Base-by-base conservation (phyloP, 2,888 invertebrate species). In the Omphaloscelis lunosa region DNA sequence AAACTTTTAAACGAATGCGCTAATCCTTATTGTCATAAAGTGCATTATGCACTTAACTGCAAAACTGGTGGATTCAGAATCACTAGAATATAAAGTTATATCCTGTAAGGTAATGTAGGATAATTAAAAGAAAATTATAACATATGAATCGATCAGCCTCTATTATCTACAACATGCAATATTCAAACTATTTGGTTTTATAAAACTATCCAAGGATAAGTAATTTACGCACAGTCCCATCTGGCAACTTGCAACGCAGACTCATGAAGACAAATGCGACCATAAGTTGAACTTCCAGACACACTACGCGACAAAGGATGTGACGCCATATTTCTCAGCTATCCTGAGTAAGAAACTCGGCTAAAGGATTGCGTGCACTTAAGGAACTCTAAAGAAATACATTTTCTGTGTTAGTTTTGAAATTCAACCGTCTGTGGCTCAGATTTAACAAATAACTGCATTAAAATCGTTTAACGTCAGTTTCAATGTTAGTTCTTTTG, bases 231-330 rank as follows among this genome's bases (percentile, higher is more conserved):
- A 34, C 34, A 45, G 41, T 63, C n/a, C n/a, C 62, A n/a, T 20
- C 39, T 73, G 62, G 34, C 1, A 53, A 17, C 41, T 56, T 29
- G 39, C 56, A 48, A 6, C 29, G 23, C 41, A 20, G 67, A 63
- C 70, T 75, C 56, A 61, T 65, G 69, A 66, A 82, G 76, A 82
- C 23, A 75, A 75, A 82, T 81, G 71, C 71, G 27, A 51, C 53
- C 66, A 53, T 82, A 85, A 75, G 59, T 56, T 85, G 45, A 68
- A 85, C 53, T 82, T 27, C 41, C n/a, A 59, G 85, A 17, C 69
- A 51, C 59, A 83, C 69, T 66, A 29, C n/a, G 58, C 4, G 63
- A 69, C 73, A 63, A 51, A 45, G 76, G 53, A 81, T 75, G 75
- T 81, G 53, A 61, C 17, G 59, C 71, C 58, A 75, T 81, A 75